Evolutionary conservation across 2,797 vertebrate genomes (phyloP).

Genomic region (Crocidura indochinensis): DNA sequence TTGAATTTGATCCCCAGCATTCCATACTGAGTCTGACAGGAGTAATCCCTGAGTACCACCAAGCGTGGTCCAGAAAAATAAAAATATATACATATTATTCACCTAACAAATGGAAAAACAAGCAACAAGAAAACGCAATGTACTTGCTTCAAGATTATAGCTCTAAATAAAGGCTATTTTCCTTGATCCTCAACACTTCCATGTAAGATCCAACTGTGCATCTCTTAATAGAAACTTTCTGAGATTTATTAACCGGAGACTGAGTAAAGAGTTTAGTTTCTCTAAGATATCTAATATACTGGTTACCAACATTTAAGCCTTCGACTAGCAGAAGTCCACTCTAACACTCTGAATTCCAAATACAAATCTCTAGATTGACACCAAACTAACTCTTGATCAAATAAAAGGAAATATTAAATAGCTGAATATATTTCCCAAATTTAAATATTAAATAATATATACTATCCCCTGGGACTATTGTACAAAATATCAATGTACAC

Average conservation of each 20-base stretch:
- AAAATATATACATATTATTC: not conserved
- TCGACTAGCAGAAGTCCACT: constrained; percentile 28
- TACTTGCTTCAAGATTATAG: constrained; percentile 63
- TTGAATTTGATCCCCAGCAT: no score
- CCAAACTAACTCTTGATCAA: constrained; percentile 39
- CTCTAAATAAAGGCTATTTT: constrained; percentile 64
- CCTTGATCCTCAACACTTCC: constrained; percentile 37
- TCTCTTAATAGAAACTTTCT: constrained; percentile 58
- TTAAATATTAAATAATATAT: no score
- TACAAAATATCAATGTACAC: constrained; percentile 58
- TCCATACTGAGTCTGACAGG: no score
- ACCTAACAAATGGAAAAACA: constrained; percentile 69
- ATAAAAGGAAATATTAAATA: constrained; percentile 72
- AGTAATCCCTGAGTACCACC: no score
- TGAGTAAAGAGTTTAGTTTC: constrained; percentile 43
- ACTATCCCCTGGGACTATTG: constrained; percentile 17
- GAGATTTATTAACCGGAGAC: constrained; percentile 28
- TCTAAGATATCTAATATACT: constrained; percentile 22
- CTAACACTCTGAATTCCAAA: constrained; percentile 48
- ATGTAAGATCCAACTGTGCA: constrained; percentile 28
- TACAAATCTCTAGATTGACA: constrained; percentile 44
- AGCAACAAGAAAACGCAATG: constrained; percentile 58
- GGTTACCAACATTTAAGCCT: constrained; percentile 30
- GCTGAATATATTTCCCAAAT: no score
- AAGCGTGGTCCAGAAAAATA: no score